Evolutionary conservation across 2,113 vertebrate species (phyloP), one percentile per base, ranked within the genome.

Genomic region (Platanista minor): DNA sequence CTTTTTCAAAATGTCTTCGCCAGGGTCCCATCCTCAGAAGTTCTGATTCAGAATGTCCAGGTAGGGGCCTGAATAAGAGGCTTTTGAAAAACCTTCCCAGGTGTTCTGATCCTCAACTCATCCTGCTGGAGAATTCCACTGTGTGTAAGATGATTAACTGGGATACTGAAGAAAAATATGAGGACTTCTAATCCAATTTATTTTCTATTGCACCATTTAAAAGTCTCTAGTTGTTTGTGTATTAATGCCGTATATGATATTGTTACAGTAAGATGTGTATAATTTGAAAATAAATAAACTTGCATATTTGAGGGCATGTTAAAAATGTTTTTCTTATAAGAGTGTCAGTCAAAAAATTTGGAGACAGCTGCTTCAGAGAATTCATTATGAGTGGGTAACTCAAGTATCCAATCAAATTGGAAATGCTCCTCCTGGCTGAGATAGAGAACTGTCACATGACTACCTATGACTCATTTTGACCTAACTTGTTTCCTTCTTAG

Each of bases 401-500:
- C 36, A 81, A 67, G 15, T 41, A 8, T 74, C 43, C n/a, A 81
- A 17, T 52, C 27, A 31, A 82, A 88, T 15, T 82, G 49, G 17
- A 93, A 87, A 85, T 62, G 89, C 21, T 88, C 87, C 66, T 84
- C 80, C 15, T 4, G 41, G 33, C 36, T 21, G 4, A 97, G 62
- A 41, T 67, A 67, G 54, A 83, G 61, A 90, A 90, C 91, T 78
- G 59, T 96, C 25, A 83, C 39, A n/a, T 49, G 62, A 67, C 33
- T 17, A 31, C 29, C n/a, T 31, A 21, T 97, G 87, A 97, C 21
- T 88, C 71, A 88, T 10, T 89, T 25, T 96, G 81, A 84, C 83
- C 46, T 75, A 84, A 84, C 81, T 95, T 18, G 29, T 89, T 92
- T 92, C 87, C 49, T 92, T 92, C 94, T 95, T 62, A 36, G 31